Evolutionary conservation across 2,113 vertebrate species (phyloP).

Genomic region (Porphyrio hochstetteri): DNA sequence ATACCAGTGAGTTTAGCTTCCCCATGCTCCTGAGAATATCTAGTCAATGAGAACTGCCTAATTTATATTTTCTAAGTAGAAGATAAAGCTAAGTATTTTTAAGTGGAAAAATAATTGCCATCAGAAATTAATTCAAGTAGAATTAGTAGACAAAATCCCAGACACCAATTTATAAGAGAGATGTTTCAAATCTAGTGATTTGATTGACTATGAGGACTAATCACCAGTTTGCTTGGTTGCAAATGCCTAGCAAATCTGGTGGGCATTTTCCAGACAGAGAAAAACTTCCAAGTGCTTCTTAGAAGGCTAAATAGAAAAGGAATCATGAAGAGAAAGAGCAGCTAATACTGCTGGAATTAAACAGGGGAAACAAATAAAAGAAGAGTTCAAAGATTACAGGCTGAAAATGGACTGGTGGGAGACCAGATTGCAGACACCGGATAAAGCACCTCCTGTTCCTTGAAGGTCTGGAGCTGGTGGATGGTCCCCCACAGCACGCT

Average conservation of each 20-base stretch:
- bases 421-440: neutral
- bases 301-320: neutral
- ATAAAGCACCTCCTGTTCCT: neutral
- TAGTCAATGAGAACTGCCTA: neutral
- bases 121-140: conserved; percentile 30
- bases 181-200: neutral
- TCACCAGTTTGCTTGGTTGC: neutral
- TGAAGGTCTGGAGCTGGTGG: accelerated
- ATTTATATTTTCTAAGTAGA: conserved; percentile 44
- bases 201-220: neutral
- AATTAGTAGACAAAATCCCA: neutral
- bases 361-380: accelerated
- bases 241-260: neutral
- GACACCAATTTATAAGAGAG: neutral
- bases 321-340: neutral
- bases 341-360: neutral
- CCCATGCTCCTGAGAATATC: conserved; percentile 7
- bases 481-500: accelerated
- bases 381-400: neutral
- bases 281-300: neutral
- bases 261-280: neutral
- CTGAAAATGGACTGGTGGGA: neutral
- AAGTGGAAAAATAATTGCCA: conserved; percentile 16
- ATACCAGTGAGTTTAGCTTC: neutral
- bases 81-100: conserved; percentile 33